Conservation (phyloP, 2,113 vertebrate genomes). For the Rynchops niger region DNA sequence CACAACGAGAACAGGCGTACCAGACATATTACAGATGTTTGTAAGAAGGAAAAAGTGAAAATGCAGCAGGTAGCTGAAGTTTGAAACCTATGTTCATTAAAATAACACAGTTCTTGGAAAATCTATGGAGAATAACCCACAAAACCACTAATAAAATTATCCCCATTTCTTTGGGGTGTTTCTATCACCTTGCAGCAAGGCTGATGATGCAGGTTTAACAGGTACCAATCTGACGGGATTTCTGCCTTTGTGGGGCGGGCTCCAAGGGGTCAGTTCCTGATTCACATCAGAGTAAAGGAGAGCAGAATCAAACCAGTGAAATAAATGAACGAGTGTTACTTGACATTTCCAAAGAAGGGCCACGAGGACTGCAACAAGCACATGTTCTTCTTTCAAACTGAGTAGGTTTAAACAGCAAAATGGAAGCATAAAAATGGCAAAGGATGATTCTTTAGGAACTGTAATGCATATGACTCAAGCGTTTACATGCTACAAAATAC, state of each 20-base stretch:
- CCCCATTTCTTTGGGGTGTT: neutral
- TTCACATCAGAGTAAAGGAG: neutral
- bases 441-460: neutral
- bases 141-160: neutral
- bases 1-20: neutral
- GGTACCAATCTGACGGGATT: neutral
- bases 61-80: neutral
- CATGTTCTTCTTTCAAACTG: neutral
- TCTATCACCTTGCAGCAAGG: neutral
- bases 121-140: neutral
- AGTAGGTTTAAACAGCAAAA: neutral
- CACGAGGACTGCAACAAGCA: neutral
- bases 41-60: neutral
- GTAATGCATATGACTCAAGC: neutral
- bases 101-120: neutral
- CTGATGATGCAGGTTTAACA: neutral
- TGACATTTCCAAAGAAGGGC: neutral
- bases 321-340: neutral
- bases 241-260: neutral
- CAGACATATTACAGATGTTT: rapidly evolving
- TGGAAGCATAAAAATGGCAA: neutral
- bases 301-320: neutral
- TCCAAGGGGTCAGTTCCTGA: neutral
- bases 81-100: neutral
- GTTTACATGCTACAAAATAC: conserved; percentile 13